phyloP scores from a whole-genome alignment of 2,113 vertebrate genomes.

The Pogona vitticeps region DNA sequence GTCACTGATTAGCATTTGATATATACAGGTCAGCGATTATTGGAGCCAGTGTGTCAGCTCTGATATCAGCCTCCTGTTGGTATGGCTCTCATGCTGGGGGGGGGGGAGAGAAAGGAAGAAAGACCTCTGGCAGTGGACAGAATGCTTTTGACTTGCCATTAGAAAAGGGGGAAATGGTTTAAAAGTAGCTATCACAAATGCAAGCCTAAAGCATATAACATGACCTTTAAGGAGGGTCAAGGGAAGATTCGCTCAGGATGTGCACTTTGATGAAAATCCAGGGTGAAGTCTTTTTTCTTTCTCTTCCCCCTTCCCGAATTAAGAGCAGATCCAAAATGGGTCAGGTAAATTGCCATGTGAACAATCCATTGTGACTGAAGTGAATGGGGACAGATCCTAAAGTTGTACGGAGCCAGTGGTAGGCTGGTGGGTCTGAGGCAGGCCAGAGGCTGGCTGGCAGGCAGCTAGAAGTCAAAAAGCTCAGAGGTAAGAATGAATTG shows the following conservation, averaged over 20 bases:
- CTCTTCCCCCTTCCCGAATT: not conserved
- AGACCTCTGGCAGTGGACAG: not conserved
- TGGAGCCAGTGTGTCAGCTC: conserved; percentile 10
- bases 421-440: no score
- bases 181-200: not conserved
- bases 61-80: not conserved
- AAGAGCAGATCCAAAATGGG: not conserved
- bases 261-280: not conserved
- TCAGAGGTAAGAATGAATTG: no score
- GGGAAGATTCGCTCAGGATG: conserved; percentile 15
- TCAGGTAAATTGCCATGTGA: not conserved
- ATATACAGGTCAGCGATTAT: not conserved
- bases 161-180: not conserved
- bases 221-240: not conserved
- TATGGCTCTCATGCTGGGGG: rapidly evolving
- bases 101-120: not conserved
- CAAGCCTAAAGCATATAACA: not conserved
- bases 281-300: not conserved
- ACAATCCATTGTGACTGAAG: not conserved
- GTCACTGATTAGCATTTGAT: rapidly evolving
- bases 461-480: no score
- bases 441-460: no score
- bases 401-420: not conserved
- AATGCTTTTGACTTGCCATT: not conserved
- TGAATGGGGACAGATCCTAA: no score